Percentiles rank a stretch among this genome's conserved stretches.
Conservation (phyloP, 2,113 vertebrate species). For the Nettapus auritus region DNA sequence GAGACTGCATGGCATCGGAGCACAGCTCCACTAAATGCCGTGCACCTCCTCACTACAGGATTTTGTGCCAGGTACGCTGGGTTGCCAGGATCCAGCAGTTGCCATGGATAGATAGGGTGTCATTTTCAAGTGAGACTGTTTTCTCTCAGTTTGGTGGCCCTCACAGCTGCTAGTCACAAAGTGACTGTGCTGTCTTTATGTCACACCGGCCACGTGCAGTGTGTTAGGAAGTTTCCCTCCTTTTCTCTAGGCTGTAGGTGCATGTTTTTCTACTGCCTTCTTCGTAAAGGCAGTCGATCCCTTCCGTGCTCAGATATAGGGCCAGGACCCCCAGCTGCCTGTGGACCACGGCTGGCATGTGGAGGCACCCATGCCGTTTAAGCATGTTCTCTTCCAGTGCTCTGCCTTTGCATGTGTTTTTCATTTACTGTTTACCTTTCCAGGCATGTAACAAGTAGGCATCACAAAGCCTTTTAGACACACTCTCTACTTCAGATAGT, state of each 20-base stretch:
- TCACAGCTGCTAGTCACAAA: background rate
- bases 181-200: background rate
- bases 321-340: background rate
- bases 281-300: background rate
- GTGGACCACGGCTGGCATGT: background rate
- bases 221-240: background rate
- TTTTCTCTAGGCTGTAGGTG: background rate
- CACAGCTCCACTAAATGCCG: background rate
- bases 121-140: background rate
- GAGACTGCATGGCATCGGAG: background rate
- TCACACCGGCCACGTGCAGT: background rate
- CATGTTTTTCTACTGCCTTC: background rate
- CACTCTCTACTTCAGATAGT: conserved; percentile 16
- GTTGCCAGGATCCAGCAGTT: background rate
- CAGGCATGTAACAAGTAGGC: conserved; percentile 23
- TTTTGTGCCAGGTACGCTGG: background rate
- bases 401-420: background rate
- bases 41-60: background rate
- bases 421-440: conserved; percentile 43
- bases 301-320: background rate
- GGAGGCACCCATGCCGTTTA: background rate
- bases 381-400: background rate
- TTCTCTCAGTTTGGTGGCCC: background rate
- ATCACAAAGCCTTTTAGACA: conserved; percentile 40
- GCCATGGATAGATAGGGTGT: background rate